phyloP scores from a whole-genome alignment of 2,113 vertebrate genomes.

The human (Homo sapiens) region DNA sequence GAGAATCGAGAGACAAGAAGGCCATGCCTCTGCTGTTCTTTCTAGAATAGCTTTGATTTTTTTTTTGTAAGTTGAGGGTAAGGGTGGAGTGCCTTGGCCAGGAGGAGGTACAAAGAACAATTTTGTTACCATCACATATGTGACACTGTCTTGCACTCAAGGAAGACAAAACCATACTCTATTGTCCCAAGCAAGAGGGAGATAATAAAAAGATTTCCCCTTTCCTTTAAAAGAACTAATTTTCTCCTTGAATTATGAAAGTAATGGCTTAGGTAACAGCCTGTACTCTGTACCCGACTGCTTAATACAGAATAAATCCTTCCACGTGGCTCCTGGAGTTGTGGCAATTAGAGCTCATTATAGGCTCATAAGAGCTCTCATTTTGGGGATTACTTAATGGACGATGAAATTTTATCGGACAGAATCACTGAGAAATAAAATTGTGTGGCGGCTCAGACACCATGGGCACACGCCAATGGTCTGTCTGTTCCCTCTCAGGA shows the following conservation, averaged over 20 bases:
- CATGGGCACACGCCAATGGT: slow-evolving; percentile 88
- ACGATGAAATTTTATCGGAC: slow-evolving; percentile 98
- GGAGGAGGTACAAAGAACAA: slow-evolving; percentile 56
- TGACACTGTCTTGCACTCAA: slow-evolving; percentile 86
- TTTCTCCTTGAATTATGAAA: slow-evolving; percentile 99
- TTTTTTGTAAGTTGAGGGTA: not conserved
- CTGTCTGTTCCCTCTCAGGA: slow-evolving; percentile 86
- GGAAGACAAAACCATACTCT: slow-evolving; percentile 88
- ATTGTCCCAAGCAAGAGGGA: slow-evolving; percentile 91
- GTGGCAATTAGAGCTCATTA: slow-evolving; percentile 99
- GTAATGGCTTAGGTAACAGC: slow-evolving; percentile 98
- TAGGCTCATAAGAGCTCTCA: slow-evolving; percentile 99
- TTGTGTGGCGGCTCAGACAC: slow-evolving; percentile 87
- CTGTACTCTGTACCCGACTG: slow-evolving; percentile 97
- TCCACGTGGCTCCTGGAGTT: slow-evolving; percentile 99
- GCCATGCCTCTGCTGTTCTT: slow-evolving; percentile 76
- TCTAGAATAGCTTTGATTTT: slow-evolving; percentile 77
- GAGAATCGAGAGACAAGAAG: slow-evolving; percentile 44
- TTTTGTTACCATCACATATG: slow-evolving; percentile 87
- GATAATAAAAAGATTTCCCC: slow-evolving; percentile 92
- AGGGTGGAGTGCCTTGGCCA: not conserved
- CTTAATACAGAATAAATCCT: slow-evolving; percentile 99
- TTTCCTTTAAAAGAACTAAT: slow-evolving; percentile 95
- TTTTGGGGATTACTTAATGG: slow-evolving; percentile 99
- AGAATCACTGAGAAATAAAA: slow-evolving; percentile 98